A percentile compares a stretch with the other conserved stretches of the same genome.
Conservation (phyloP, 2,888 invertebrate species). For the Diaperis boleti region DNA sequence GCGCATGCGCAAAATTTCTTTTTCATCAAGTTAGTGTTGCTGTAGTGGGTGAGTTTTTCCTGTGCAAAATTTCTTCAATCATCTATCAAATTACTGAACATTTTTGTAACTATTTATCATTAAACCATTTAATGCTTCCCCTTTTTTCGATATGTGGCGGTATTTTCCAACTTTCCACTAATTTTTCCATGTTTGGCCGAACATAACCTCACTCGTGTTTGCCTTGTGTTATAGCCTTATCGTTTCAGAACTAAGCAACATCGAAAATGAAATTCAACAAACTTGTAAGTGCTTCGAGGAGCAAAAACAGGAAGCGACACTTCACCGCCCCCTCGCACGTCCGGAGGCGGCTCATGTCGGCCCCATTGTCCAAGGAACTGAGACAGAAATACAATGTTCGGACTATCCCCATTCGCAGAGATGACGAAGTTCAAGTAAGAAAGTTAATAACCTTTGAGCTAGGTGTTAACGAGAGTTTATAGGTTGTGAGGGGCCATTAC, state of each 20-base stretch:
- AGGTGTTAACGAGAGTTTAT: slow-evolving; percentile 49
- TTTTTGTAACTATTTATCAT: not conserved
- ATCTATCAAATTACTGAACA: slow-evolving; percentile 49
- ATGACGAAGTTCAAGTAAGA: slow-evolving; percentile 98
- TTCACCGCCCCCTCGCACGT: slow-evolving; percentile 99
- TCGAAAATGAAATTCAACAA: slow-evolving; percentile 94
- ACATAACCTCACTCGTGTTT: slow-evolving; percentile 40
- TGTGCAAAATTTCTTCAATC: slow-evolving; percentile 50
- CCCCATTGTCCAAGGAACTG: slow-evolving; percentile 97
- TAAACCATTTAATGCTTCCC: not conserved
- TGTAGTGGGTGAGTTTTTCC: slow-evolving; percentile 59
- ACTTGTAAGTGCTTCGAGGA: slow-evolving; percentile 92
- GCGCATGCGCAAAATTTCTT: slow-evolving; percentile 51
- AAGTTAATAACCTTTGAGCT: slow-evolving; percentile 31
- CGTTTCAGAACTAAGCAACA: slow-evolving; percentile 48
- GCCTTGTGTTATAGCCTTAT: not conserved
- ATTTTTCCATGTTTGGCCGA: slow-evolving; percentile 12
- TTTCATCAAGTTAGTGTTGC: slow-evolving; percentile 54
- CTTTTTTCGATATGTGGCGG: slow-evolving; percentile 2
- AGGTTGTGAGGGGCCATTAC: slow-evolving; percentile 98
- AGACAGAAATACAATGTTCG: slow-evolving; percentile 98
- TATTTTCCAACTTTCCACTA: not conserved
- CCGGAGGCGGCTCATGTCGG: slow-evolving; percentile 94
- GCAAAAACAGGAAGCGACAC: slow-evolving; percentile 98
- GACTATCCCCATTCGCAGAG: slow-evolving; percentile 98